A percentile compares a stretch with the other conserved stretches of the same genome.
phyloP scores from a whole-genome alignment of 2,113 vertebrate genomes.

The Cettia cetti region DNA sequence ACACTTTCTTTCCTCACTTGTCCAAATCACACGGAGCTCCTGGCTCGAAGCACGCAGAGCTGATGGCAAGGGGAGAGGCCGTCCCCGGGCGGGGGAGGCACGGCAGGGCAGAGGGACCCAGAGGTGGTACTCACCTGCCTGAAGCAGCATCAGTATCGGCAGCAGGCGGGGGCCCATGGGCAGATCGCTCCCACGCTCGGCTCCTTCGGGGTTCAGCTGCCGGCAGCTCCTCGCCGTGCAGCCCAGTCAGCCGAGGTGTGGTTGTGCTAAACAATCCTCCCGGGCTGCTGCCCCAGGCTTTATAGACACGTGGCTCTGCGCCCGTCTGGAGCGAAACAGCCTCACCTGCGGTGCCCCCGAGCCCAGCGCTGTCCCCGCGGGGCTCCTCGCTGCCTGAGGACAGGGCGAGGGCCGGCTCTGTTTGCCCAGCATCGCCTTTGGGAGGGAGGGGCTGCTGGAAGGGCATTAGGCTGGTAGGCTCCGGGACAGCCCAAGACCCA shows the following conservation, averaged over 20 bases:
- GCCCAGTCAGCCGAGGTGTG: neutral
- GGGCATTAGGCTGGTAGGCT: conserved; percentile 12
- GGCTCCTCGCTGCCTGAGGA: neutral
- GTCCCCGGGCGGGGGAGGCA: neutral
- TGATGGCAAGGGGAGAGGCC: neutral
- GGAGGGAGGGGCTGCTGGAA: conserved; percentile 23
- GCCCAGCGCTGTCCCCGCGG: neutral
- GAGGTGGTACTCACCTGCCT: conserved; percentile 46
- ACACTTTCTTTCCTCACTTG: fast-evolving
- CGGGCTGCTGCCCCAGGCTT: neutral
- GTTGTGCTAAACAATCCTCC: neutral
- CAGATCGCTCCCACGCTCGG: neutral
- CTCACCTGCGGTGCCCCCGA: neutral
- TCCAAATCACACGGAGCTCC: neutral
- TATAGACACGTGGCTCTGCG: neutral
- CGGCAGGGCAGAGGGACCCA: neutral
- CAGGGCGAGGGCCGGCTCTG: neutral
- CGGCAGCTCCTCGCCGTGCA: neutral
- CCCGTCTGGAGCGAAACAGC: neutral
- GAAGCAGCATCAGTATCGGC: conserved; percentile 8
- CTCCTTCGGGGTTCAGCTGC: neutral
- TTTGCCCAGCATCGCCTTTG: neutral
- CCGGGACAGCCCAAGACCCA: neutral
- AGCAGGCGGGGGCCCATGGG: conserved; percentile 37
- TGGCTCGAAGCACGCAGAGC: neutral